A percentile compares a stretch with the other conserved stretches of the same genome.
Conservation (phyloP, 2,888 invertebrate genomes). For the Diaphora mendica region DNA sequence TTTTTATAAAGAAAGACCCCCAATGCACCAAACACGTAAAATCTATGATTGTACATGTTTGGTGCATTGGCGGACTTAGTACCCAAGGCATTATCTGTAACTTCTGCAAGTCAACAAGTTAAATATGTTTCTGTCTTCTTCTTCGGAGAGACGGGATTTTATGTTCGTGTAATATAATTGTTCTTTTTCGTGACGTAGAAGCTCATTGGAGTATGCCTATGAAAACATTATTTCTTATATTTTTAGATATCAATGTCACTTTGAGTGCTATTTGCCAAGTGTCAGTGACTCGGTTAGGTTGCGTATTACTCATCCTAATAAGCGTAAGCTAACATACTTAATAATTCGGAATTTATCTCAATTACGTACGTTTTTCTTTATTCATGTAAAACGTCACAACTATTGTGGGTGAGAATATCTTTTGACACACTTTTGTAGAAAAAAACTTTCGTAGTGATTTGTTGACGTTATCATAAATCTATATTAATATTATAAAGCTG, state of each 20-base stretch:
- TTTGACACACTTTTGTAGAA: neutral
- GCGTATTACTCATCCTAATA: slow-evolving; percentile 47
- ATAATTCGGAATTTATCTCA: neutral
- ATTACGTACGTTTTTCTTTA: slow-evolving; percentile 4
- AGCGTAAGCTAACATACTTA: slow-evolving; percentile 34
- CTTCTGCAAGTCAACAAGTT: too few species aligned
- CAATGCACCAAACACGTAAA: too few species aligned
- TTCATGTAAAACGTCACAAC: neutral
- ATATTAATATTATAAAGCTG: too few species aligned
- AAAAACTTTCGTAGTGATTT: neutral
- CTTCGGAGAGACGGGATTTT: too few species aligned
- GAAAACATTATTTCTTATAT: slow-evolving; percentile 57
- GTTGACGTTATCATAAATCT: too few species aligned
- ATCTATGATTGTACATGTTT: too few species aligned
- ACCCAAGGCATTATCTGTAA: too few species aligned
- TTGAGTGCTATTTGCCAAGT: slow-evolving; percentile 67
- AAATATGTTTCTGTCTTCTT: too few species aligned
- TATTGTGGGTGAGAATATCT: neutral
- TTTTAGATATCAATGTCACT: slow-evolving; percentile 74
- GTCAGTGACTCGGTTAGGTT: slow-evolving; percentile 65
- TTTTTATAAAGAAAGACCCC: too few species aligned
- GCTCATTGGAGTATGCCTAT: slow-evolving; percentile 39
- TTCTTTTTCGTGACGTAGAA: slow-evolving; percentile 36
- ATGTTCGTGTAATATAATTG: slow-evolving; percentile 35
- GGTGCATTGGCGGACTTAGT: too few species aligned